Base-by-base conservation (phyloP, 37 sponge, comb jelly and placozoan species). In the Spongia lamella region DNA sequence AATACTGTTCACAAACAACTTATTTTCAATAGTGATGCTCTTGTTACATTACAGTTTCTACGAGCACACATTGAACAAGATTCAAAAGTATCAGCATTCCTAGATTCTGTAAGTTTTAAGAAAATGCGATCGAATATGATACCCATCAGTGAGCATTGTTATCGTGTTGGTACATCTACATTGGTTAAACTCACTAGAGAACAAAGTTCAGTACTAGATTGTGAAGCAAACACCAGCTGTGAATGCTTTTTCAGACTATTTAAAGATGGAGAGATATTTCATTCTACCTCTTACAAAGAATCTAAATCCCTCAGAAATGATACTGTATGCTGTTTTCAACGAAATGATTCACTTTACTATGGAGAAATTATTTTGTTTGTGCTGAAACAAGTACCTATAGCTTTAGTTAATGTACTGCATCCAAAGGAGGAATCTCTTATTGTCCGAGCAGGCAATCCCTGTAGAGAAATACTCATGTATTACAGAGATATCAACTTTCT, bases 1-100 rank as follows among this genome's bases (percentile, higher is more conserved):
- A 38, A 27, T 0, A 30, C 20, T 65, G 63, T 75, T 52, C 43
- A 24, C 19, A 33, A 43, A 26, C 65, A 77, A 43, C 57, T 78
- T 24, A 20, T 54, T 11, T 78, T 67, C 38, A 68, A 66, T 24
- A 40, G 36, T 27, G 65, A 76, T 76, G 65, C 63, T 37, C 16
- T 17, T 30, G n/a, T 6, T 15, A 76, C 77, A 16, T 24, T 76
- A 49, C 77, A 76, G 39, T 56, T 56, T 33, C 16, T 70, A 26
- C 50, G 52, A 2, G 32, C 51, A 7, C 71, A 25, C 13, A 32
- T 70, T 26, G 53, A 51, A 30, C 71, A 70, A 22, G 21, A 49
- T 70, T 32, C 25, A 19, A 19, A 43, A 22, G 26, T 69, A 50
- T 49, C 47, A 22, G 40, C 20, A 19, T 49, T 69, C 11, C 19